phyloP scores from a whole-genome alignment of 2,113 vertebrate species.

The Orientallactaga bullata region DNA sequence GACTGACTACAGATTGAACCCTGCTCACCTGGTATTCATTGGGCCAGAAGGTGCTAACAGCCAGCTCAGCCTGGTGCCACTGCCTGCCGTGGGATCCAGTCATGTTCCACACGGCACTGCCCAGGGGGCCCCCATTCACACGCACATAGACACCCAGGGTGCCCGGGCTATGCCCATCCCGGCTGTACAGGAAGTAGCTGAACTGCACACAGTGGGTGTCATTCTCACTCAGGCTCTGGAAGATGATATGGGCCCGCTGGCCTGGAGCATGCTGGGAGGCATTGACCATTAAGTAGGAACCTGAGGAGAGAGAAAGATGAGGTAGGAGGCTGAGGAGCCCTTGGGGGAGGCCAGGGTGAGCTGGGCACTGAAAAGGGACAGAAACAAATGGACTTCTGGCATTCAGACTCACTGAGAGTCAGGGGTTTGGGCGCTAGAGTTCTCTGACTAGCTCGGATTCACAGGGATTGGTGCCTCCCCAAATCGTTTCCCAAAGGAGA shows the following conservation, averaged over 20 bases:
- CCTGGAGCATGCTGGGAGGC: constrained; percentile 94
- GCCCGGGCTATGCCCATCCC: constrained; percentile 95
- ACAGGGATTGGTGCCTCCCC: not conserved
- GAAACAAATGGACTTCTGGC: constrained; percentile 45
- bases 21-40: constrained; percentile 96
- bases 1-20: not conserved
- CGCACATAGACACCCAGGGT: constrained; percentile 92
- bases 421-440: not conserved
- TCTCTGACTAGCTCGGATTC: not conserved
- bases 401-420: constrained; percentile 34
- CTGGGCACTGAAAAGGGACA: constrained; percentile 53
- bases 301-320: constrained; percentile 81
- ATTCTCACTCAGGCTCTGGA: constrained; percentile 96
- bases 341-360: constrained; percentile 70
- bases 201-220: constrained; percentile 99
- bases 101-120: constrained; percentile 94
- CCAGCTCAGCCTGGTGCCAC: constrained; percentile 98
- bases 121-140: constrained; percentile 93
- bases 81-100: constrained; percentile 93
- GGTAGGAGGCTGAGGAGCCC: not conserved
- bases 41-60: constrained; percentile 99
- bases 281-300: constrained; percentile 98
- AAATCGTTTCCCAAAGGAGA: constrained; percentile 36
- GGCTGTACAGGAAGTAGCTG: constrained; percentile 97
- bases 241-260: constrained; percentile 94